Conservation (phyloP, 2,113 vertebrate genomes). For the Leptobrachium leishanense region DNA sequence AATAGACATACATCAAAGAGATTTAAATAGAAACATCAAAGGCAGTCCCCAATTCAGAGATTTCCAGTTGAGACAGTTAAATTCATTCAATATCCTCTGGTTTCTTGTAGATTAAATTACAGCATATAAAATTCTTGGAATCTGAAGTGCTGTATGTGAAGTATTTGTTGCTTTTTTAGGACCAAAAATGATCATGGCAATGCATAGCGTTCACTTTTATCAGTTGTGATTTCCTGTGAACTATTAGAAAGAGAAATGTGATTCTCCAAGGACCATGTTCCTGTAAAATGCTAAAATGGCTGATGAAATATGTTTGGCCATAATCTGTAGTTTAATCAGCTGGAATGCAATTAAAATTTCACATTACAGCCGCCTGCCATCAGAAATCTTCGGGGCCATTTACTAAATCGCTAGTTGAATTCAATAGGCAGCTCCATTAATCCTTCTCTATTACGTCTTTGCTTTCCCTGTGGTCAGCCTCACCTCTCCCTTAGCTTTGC, state of each 20-base stretch:
- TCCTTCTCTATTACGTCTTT: no score
- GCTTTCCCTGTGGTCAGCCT: no score
- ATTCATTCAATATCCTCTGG: constrained; percentile 79
- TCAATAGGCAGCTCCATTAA: no score
- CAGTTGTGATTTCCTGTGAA: constrained; percentile 59
- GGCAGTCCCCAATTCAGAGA: constrained; percentile 70
- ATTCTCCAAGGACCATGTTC: constrained; percentile 45
- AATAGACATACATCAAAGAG: constrained; percentile 77
- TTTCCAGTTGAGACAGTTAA: constrained; percentile 77
- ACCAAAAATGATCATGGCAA: constrained; percentile 47
- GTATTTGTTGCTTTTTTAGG: constrained; percentile 67
- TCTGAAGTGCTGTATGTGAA: constrained; percentile 62
- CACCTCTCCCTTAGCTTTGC: no score
- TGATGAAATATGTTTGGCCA: constrained; percentile 53
- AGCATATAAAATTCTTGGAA: constrained; percentile 77
- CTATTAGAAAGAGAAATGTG: constrained; percentile 51
- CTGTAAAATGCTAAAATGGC: constrained; percentile 38
- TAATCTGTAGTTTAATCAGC: background rate
- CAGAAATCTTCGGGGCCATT: no score
- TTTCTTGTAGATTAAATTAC: constrained; percentile 75
- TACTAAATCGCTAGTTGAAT: no score
- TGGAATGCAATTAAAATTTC: background rate
- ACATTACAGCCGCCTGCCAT: background rate
- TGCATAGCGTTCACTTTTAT: constrained; percentile 60
- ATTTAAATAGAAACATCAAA: constrained; percentile 76